These are phyloP conservation scores for Sitodiplosis mosellana DNA, from an alignment of 1,140 invertebrate genomes.

Conservation along the genomic window DNA sequence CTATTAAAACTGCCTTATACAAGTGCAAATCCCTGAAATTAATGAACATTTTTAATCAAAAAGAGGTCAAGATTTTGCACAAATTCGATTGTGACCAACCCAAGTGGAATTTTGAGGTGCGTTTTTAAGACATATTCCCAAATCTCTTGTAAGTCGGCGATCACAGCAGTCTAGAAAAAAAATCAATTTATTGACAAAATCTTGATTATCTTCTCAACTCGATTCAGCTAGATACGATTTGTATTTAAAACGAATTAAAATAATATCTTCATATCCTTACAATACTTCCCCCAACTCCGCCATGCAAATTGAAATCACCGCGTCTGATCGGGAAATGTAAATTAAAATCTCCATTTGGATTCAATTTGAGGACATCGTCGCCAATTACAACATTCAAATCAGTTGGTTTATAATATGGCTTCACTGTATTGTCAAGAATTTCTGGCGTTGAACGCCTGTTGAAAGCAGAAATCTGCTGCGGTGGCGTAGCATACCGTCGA, in stretches of 20 bases:
- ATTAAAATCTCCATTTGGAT: constrained; percentile 56
- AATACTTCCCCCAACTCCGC: constrained; percentile 65
- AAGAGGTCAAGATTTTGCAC: not conserved
- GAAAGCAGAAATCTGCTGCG: constrained; percentile 70
- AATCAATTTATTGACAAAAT: no score
- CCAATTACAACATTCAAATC: constrained; percentile 37
- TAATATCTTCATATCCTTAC: no score
- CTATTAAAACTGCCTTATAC: constrained; percentile 71
- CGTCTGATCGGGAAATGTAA: constrained; percentile 76
- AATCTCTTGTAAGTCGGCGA: constrained; percentile 72
- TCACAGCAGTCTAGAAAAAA: constrained; percentile 55
- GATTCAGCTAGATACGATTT: no score
- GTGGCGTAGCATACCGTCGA: constrained; percentile 62
- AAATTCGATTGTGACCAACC: not conserved
- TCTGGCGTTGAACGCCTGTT: constrained; percentile 59
- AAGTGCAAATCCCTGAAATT: constrained; percentile 52
- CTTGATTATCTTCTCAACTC: no score
- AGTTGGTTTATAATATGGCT: constrained; percentile 40
- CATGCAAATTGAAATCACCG: constrained; percentile 74
- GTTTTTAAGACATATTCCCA: constrained; percentile 65
- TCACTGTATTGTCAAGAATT: constrained; percentile 29
- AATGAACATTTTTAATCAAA: constrained; percentile 28
- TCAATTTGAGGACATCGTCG: constrained; percentile 50
- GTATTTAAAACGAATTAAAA: no score
- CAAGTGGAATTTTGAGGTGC: constrained; percentile 35